Base-by-base conservation (phyloP, 2,113 vertebrate genomes). In the Calcarius ornatus region DNA sequence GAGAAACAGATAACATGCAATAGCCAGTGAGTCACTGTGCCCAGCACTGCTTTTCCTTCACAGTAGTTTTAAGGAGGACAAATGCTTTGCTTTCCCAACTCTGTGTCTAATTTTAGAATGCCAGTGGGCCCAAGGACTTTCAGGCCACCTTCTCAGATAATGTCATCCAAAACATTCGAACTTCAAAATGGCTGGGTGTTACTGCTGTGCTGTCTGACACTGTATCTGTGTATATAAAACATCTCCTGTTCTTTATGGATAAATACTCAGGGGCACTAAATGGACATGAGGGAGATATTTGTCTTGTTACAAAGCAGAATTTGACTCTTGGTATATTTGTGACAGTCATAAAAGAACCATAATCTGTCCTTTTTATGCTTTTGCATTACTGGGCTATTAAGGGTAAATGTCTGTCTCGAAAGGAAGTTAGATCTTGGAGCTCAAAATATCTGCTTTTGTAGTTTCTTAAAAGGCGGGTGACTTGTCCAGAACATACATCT, bases 1-100 rank as follows among this genome's bases (percentile, higher is more conserved):
- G 65, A 88, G 88, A 81, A 92, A 76, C 60, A 80, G 86, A 91
- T 81, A 94, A 59, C 54, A 16, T 64, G 85, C 84, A 96, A n/a
- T 81, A 85, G 72, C 84, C 86, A 72, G 85, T 83, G 88, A 92
- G 82, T 93, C 82, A 91, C 50, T 89, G 27, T 95, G 86, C 86
- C 83, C 50, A 65, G 68, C 38, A 25, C 76, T 78, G 43, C 86
- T 68, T 79, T 92, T 82, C 45, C 65, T 93, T 95, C 51, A 24
- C 50, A 19, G 50, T 10, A 2, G 28, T 88, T 93, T 86, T 70
- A 54, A 87, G 72, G 73, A 81, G 48, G 57, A 48, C 10, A 5
- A 78, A 43, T 63, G 63, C 83, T 94, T 75, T 91, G 22, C 72
- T 95, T 91, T 91, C 48, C 33, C 31, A 70, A 17, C 59, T 77